Base-by-base conservation (phyloP, 2,113 vertebrate species). In the Cyphomyrus plagiostoma region DNA sequence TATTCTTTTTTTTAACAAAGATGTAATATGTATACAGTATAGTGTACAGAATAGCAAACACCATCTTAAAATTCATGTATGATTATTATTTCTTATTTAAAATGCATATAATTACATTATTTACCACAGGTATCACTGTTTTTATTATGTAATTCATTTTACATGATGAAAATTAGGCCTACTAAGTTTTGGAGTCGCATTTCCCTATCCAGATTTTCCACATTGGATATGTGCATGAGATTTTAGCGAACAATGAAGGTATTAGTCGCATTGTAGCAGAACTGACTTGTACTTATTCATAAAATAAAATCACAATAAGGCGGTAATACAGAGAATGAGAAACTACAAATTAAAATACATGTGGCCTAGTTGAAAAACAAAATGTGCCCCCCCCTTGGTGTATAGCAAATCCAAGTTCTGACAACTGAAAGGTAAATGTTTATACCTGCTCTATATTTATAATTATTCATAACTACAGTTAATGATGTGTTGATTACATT, bases 381-480 rank as follows among this genome's bases (percentile, higher is more conserved):
- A 84, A 48, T 48, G 82, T 48, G 9, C 2, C 39, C 42, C 39
- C 39, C 45, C 82, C 39, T 45, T 84, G 82, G 45, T n/a, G 62
- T n/a, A n/a, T 11, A 84, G 45, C 45, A 84, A 46, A 84, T 84
- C 45, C 39, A 45, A 84, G 45, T n/a, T 48, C 23, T 48, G 10
- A 48, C 39, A 84, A 23, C 45, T n/a, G 82, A 84, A 84, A 84
- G 45, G 82, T 9, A 84, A 84, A 48, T 84, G 82, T 84, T 84
- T 84, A 48, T 42, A 48, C 21, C 45, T 13, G 21, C 15, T 84
- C 46, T 23, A 48, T 48, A 84, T 84, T 84, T 84, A 23, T 48
- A 84, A 84, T 84, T 84, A 84, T 84, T 23, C 82, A 84, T 84
- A 84, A 84, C 82, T 84, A n/a, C 42, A 84, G 82, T 84, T 84